Evolutionary conservation across 2,797 vertebrate species (phyloP), one percentile per base, ranked within the genome.

Genomic region (Prionace glauca): DNA sequence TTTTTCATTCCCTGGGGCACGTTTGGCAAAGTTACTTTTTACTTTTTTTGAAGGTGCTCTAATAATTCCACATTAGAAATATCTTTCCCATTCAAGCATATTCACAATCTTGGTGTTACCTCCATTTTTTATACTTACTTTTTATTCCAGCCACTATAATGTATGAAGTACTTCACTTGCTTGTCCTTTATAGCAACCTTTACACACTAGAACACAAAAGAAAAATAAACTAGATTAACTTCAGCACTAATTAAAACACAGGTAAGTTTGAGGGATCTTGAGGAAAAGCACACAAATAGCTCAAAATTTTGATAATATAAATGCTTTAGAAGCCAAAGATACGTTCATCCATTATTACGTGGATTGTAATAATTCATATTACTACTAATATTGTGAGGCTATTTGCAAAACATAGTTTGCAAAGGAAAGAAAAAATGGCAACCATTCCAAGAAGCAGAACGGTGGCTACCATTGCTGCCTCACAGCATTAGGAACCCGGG

Each of bases 91-190:
- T 32, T 24, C 62, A 92, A 62, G 60, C 88, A n/a, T 65, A 36
- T 92, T 92, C n/a, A 18, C 16, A 14, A 81, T 50, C 41, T 94
- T 94, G 10, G 3, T 71, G 65, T 8, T 26, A 94, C 36, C 36
- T 56, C 50, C 29, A 56, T 88, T 2, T 26, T 72, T 94, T 56
- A 93, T 96, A 99, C 99, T 99, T 97, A 99, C 99, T 99, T 99
- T 96, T 99, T 99, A 98, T 99, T 99, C 99, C 99, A 99, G 90
- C 99, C 99, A 96, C 99, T 99, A 97, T 99, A 99, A 98, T 99
- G 99, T 98, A 99, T 99, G 87, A 99, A 99, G 97, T 99, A 99
- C 97, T 99, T 99, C 97, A 99, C 99, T 98, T 99, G 99, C 97
- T 99, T 99, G 97, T 99, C 99, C 98, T 99, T 99, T 97, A 99